Conservation (phyloP, 1,140 invertebrate species). For the Drosophila orena region DNA sequence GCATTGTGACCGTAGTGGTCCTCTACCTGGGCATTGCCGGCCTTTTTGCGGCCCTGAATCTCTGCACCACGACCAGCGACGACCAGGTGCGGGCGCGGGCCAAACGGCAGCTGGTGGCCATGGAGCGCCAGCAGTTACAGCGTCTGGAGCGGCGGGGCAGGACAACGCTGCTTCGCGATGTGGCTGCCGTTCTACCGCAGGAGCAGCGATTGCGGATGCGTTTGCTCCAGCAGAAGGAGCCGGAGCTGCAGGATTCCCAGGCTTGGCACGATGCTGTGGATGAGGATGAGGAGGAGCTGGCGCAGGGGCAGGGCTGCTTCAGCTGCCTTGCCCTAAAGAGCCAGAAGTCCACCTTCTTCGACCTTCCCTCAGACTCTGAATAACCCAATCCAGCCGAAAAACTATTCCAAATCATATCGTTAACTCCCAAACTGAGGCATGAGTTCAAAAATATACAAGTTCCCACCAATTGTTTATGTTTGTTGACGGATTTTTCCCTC, state of each 20-base stretch:
- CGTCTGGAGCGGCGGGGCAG: background rate
- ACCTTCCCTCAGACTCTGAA: constrained; percentile 13
- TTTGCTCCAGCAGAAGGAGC: background rate
- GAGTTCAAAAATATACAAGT: background rate
- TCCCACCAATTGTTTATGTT: background rate
- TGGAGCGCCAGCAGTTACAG: background rate
- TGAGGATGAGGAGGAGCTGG: background rate
- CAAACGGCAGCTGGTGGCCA: background rate
- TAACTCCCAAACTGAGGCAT: background rate
- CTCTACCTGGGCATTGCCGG: constrained; percentile 30
- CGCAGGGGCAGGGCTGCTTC: no score
- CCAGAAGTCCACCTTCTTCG: constrained; percentile 11
- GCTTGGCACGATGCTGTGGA: constrained; percentile 2
- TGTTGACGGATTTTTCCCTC: constrained; percentile 9
- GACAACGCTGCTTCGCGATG: background rate
- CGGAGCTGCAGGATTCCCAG: background rate
- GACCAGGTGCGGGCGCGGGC: background rate
- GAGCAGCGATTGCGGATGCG: constrained; percentile 10
- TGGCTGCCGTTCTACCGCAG: background rate
- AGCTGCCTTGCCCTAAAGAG: background rate
- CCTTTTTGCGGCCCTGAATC: constrained; percentile 17
- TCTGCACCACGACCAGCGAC: background rate
- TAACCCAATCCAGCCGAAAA: background rate
- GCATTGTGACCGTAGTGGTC: constrained; percentile 32
- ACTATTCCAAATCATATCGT: constrained; percentile 5